A percentile compares a stretch with the other conserved stretches of the same genome.
Conservation (phyloP, 2,888 invertebrate genomes). For the Dicyrtoma fusca region DNA sequence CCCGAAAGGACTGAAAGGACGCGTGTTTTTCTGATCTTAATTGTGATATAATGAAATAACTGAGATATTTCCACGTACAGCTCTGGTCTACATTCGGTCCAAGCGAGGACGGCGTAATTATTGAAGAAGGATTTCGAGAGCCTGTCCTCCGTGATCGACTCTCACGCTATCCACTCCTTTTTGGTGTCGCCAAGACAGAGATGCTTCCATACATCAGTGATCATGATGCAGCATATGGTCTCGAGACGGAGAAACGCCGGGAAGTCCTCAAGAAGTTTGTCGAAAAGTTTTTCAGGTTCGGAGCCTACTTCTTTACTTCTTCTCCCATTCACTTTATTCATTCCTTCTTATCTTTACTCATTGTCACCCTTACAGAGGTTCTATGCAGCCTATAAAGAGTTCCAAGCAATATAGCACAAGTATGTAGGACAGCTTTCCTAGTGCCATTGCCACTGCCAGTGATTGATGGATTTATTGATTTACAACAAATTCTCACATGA, state of each 20-base stretch:
- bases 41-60: constrained; percentile 21
- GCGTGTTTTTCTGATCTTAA: background rate
- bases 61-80: constrained; percentile 38
- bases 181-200: constrained; percentile 55
- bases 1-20: background rate
- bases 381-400: no score
- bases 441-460: constrained; percentile 29
- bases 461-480: constrained; percentile 40
- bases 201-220: constrained; percentile 54
- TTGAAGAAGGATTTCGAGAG: constrained; percentile 54
- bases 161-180: constrained; percentile 55
- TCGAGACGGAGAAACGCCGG: constrained; percentile 85
- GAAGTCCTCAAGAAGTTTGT: constrained; percentile 87
- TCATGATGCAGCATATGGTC: constrained; percentile 69
- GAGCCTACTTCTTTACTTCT: constrained; percentile 11
- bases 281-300: constrained; percentile 75
- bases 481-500: constrained; percentile 20
- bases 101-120: constrained; percentile 54
- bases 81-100: constrained; percentile 54
- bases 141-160: constrained; percentile 53
- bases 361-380: background rate
- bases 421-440: constrained; percentile 3
- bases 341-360: background rate
- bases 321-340: background rate
- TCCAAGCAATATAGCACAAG: no score